Evolutionary conservation across 2,797 vertebrate genomes (phyloP).

Genomic region (Gallinago solitaria): DNA sequence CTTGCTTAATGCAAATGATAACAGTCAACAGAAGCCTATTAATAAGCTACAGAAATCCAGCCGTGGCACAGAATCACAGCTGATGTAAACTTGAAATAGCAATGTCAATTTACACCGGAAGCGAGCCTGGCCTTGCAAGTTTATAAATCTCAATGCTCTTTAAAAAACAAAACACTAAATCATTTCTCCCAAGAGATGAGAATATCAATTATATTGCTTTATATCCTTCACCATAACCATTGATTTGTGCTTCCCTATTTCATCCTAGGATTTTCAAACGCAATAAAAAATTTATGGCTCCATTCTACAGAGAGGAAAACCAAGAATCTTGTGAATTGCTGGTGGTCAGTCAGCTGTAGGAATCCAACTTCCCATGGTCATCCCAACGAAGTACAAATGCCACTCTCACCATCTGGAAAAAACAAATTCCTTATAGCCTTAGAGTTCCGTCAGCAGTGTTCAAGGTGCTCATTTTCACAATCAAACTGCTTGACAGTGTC

Average conservation of each 20-base stretch:
- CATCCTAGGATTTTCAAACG: background rate
- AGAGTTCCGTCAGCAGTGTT: background rate
- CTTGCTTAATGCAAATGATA: slow-evolving; percentile 40
- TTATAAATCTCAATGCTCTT: slow-evolving; percentile 16
- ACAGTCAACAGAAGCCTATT: background rate
- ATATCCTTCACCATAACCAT: background rate
- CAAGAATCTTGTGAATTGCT: background rate
- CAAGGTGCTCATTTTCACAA: background rate
- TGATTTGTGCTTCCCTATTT: background rate
- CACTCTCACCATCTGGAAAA: background rate
- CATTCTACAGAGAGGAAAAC: background rate
- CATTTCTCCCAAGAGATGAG: background rate
- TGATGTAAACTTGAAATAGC: background rate
- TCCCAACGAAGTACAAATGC: background rate
- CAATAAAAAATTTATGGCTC: background rate
- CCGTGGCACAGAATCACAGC: background rate
- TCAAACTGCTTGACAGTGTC: background rate
- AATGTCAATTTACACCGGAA: background rate
- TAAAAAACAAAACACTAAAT: slow-evolving; percentile 43
- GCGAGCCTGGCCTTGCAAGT: background rate
- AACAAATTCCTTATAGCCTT: rapidly evolving
- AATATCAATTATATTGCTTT: background rate
- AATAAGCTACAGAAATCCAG: background rate
- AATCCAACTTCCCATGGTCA: background rate
- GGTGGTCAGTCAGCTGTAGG: background rate